These are phyloP conservation scores for Percopsis transmontana DNA, from an alignment of 2,113 vertebrate genomes.

Conservation along the genomic window DNA sequence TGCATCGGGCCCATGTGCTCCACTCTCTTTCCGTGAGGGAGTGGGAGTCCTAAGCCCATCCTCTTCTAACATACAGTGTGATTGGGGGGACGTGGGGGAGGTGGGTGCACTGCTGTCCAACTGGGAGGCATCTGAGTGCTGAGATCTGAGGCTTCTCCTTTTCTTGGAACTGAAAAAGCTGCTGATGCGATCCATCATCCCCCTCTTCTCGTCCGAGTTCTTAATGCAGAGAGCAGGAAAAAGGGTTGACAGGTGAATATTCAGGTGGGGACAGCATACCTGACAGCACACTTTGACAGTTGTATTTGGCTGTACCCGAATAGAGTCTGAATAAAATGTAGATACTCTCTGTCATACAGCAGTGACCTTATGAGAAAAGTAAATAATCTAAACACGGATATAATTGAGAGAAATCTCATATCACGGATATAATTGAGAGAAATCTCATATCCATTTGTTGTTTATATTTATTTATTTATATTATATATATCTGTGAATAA, in stretches of 20 bases:
- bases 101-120: not conserved
- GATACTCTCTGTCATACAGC: too few relatives aligned
- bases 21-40: conserved; percentile 17
- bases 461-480: too few relatives aligned
- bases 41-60: conserved; percentile 42
- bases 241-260: not conserved
- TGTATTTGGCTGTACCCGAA: conserved; percentile 9
- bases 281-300: conserved; percentile 8
- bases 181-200: conserved; percentile 63
- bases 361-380: too few relatives aligned
- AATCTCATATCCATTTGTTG: too few relatives aligned
- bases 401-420: too few relatives aligned
- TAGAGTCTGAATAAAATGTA: not conserved
- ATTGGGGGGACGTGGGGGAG: conserved; percentile 30
- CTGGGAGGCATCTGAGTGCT: conserved; percentile 35
- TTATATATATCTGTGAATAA: too few relatives aligned
- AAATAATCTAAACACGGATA: too few relatives aligned
- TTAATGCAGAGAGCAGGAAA: conserved; percentile 37
- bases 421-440: too few relatives aligned
- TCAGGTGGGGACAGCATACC: not conserved
- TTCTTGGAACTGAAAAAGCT: conserved; percentile 62
- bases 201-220: conserved; percentile 68
- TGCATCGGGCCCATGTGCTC: not conserved
- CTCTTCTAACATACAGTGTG: not conserved
- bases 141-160: conserved; percentile 52